Evolutionary conservation across 2,888 invertebrate genomes (phyloP), one percentile per base, ranked within the genome.

Genomic region (Plemyria rubiginata): DNA sequence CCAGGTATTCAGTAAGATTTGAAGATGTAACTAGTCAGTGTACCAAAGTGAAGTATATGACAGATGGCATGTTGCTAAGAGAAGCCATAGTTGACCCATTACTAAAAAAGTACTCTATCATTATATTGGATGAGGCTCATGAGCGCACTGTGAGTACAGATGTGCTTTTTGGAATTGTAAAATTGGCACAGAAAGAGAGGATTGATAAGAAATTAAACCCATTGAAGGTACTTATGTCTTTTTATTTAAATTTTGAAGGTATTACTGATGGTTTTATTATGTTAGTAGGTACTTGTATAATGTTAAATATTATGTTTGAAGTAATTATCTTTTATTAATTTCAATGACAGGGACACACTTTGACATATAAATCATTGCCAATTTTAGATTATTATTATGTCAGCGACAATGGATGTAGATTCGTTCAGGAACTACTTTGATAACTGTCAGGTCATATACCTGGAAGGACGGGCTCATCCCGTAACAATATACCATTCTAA

Each of bases 391-490:
- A 94, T 99, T 40, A 94, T 98, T 52, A 98, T 98, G 96, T 99
- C 98, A 0, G 99, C 99, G 0, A 99, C 99, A 12, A 98, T 99
- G 98, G 98, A 99, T 88, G 98, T 98, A 8, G 98, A 98, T 85
- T 96, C 97, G 77, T 99, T 99, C 86, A 95, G 96, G 40, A 93
- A 94, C 67, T 99, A 98, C 85, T 99, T 98, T 84, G 95, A 96
- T 76, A 94, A 96, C 63, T 97, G 97, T 52, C 96, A 96, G 51
- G 97, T 97, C 0, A 94, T 98, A 74, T 98, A 98, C 84, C 90
- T 99, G 49, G 97, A 98, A 86, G 99, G 99, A 0, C 93, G 99
- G 68, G 97, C 97, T 40, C 96, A 95, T 86, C 96, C 97, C 0
- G 96, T 97, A 0, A 95, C 95, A 54, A 94, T 97, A 54, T 95